A percentile compares a stretch with the other conserved stretches of the same genome.
These are phyloP conservation scores for Cordylochernes scorpioides DNA, from an alignment of 2,888 invertebrate genomes.

Conservation along the genomic window DNA sequence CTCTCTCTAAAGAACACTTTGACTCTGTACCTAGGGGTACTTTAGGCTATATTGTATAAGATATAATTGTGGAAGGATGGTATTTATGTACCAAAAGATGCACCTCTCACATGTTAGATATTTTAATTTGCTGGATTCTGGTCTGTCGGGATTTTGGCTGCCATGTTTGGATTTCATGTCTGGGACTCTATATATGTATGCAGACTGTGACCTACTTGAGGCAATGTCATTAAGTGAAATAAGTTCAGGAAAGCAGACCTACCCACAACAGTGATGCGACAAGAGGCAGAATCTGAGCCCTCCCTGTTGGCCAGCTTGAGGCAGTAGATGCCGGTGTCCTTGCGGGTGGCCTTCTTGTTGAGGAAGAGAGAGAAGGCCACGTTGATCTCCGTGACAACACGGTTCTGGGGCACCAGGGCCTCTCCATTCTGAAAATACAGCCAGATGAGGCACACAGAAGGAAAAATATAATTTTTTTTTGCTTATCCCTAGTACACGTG, in stretches of 20 bases:
- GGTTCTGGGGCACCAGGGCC: constrained; percentile 46
- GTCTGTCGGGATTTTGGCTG: background rate
- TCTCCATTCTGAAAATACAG: constrained; percentile 36
- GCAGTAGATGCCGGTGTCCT: constrained; percentile 76
- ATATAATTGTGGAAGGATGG: too few species aligned
- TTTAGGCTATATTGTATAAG: too few species aligned
- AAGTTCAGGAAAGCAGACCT: too few species aligned
- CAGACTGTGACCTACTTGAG: background rate
- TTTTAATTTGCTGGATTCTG: background rate
- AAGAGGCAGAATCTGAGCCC: constrained; percentile 68
- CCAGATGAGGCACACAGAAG: too few species aligned
- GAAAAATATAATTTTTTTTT: too few species aligned
- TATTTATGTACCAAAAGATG: too few species aligned
- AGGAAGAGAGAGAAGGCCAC: constrained; percentile 50
- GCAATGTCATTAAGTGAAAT: too few species aligned
- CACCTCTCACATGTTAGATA: background rate
- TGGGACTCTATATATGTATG: background rate
- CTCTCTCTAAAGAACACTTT: too few species aligned
- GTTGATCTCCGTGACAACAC: constrained; percentile 61
- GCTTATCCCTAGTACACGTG: too few species aligned
- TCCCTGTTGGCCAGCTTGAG: constrained; percentile 64
- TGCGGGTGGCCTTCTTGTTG: constrained; percentile 63
- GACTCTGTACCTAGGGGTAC: too few species aligned
- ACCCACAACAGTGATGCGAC: constrained; percentile 45
- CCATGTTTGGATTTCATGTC: background rate